phyloP scores from a whole-genome alignment of 2,113 vertebrate species.

The Cyprinodon tularosa region DNA sequence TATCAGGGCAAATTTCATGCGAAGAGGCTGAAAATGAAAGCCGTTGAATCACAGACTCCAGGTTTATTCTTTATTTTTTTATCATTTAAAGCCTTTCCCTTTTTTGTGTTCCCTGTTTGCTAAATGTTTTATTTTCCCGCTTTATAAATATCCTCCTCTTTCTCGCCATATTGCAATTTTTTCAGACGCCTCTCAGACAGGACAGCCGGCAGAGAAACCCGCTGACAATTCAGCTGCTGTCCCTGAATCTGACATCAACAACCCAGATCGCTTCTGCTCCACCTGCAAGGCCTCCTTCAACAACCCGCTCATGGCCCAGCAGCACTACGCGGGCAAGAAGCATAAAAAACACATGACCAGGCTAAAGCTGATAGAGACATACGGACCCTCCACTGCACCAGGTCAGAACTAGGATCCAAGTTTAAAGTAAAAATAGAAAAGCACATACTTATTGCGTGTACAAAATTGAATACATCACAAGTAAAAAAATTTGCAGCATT shows the following conservation, averaged over 20 bases:
- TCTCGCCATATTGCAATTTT: background rate
- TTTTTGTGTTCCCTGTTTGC: background rate
- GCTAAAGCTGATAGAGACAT: conserved; percentile 93
- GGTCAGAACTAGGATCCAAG: conserved; percentile 51
- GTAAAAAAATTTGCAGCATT: no score
- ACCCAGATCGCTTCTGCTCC: conserved; percentile 92
- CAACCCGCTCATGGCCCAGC: conserved; percentile 94
- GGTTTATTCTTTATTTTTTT: conserved; percentile 64
- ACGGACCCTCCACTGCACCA: conserved; percentile 82
- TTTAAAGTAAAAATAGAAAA: background rate
- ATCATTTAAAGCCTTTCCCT: no score
- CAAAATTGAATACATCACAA: no score
- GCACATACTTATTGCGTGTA: no score
- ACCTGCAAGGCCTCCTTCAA: conserved; percentile 97
- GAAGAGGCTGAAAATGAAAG: conserved; percentile 91
- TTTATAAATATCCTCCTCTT: background rate
- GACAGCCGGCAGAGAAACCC: conserved; percentile 47
- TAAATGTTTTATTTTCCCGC: background rate
- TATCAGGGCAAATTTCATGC: conserved; percentile 96
- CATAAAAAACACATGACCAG: conserved; percentile 95
- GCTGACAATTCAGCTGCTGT: background rate
- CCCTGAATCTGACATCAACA: conserved; percentile 27
- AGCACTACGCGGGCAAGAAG: conserved; percentile 96
- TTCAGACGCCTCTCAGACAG: conserved; percentile 41
- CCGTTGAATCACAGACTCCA: conserved; percentile 79